Evolutionary conservation across 2,888 invertebrate species (phyloP), one percentile per base, ranked within the genome.

Genomic region (Lasiommata megera): DNA sequence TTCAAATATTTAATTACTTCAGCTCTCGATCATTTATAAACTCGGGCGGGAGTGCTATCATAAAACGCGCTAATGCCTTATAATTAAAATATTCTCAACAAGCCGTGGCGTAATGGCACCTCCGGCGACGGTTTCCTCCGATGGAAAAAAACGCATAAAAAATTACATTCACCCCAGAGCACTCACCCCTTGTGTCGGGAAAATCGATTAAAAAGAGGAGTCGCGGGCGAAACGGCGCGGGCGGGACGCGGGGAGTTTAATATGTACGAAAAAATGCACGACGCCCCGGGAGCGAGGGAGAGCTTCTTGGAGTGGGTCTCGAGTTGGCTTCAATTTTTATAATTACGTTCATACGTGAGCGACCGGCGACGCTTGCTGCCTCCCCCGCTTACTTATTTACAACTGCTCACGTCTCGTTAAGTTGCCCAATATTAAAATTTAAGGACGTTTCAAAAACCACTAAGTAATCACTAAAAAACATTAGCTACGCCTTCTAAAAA

Each of bases 311-410:
- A 52, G 41, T 52, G 82, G 82, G 83, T 82, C 80, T 77, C 74
- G 74, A 84, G 81, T 81, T 86, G 85, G 84, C 88, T 90, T 86
- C 88, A 87, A 89, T 89, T 90, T 90, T 90, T 89, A 89, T 89
- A 90, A 90, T 89, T 90, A 89, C 88, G 89, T 88, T 88, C 90
- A 89, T 89, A 89, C 89, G 94, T 94, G 84, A 95, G 92, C 82
- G 58, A 52, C 56, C 56, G 37, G 29, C 58, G 58, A 34, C 44
- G 46, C 29, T 17, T 56, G 31, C 31, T 31, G 62, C 57, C 60
- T 62, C 62, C 62, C 54, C 65, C 67, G 57, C 71, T 82, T 80
- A 81, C 75, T 81, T 84, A 83, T 84, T 84, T 79, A 82, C 71
- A 79, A 80, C 80, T 80, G 78, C 78, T 77, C 77, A 43, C 43